phyloP scores from a whole-genome alignment of 2,888 invertebrate genomes.

The Cynaeus angustus region DNA sequence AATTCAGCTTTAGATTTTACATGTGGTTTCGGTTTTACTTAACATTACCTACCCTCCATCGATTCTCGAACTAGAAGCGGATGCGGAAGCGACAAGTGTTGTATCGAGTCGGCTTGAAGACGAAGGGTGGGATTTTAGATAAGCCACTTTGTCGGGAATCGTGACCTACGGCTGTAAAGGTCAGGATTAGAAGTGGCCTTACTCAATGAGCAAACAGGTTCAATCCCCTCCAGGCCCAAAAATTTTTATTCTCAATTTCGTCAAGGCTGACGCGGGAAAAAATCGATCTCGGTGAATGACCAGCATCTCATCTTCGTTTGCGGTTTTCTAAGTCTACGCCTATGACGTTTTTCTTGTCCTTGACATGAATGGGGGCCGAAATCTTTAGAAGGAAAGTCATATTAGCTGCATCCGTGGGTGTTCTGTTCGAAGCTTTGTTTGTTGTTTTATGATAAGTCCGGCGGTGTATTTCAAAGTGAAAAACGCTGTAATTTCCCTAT shows the following conservation, averaged over 20 bases:
- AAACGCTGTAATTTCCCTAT: conserved; percentile 4
- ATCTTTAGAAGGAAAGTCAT: no score
- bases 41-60: no score
- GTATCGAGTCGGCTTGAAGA: conserved; percentile 45
- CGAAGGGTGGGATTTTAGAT: conserved; percentile 46
- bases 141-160: conserved; percentile 47
- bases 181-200: conserved; percentile 40
- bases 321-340: conserved; percentile 14
- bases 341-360: conserved; percentile 19
- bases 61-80: conserved; percentile 28
- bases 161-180: conserved; percentile 44
- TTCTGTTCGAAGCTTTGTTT: background rate
- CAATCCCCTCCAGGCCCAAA: background rate
- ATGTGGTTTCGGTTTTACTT: no score
- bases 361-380: conserved; percentile 6
- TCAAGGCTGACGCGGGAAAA: conserved; percentile 12
- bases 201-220: conserved; percentile 19
- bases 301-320: conserved; percentile 24
- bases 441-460: background rate
- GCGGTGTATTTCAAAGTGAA: conserved; percentile 1
- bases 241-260: conserved; percentile 6
- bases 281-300: conserved; percentile 34
- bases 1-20: no score
- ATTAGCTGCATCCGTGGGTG: no score
- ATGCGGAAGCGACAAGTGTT: conserved; percentile 49